A percentile compares a stretch with the other conserved stretches of the same genome.
Conservation (phyloP, 1,140 invertebrate species). For the Stenopsyche tienmushanensis region DNA sequence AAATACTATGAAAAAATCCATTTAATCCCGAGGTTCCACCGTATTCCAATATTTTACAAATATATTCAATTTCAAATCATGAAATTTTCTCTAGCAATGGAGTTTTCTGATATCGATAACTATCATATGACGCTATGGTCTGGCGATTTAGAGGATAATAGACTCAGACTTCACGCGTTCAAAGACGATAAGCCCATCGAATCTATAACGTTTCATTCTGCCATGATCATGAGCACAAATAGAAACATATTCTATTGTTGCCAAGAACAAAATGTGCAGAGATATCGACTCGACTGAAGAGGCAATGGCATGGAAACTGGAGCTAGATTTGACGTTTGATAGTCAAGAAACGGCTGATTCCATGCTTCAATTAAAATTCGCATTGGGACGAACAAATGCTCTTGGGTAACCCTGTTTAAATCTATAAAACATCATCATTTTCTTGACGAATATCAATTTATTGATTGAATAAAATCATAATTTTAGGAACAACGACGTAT, state of each 20-base stretch:
- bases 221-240: conserved; percentile 52
- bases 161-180: conserved; percentile 66
- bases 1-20: too few relatives aligned
- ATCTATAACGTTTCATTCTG: conserved; percentile 71
- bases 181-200: conserved; percentile 59
- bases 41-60: neutral
- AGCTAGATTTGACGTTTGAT: conserved; percentile 61
- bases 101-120: conserved; percentile 70
- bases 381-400: conserved; percentile 78
- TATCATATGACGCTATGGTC: conserved; percentile 78
- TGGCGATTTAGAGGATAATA: conserved; percentile 72
- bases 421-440: neutral
- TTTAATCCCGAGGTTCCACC: too few relatives aligned
- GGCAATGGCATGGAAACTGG: conserved; percentile 61
- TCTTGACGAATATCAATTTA: neutral
- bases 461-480: neutral
- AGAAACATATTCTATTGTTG: conserved; percentile 50
- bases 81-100: conserved; percentile 59
- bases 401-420: conserved; percentile 57
- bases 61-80: conserved; percentile 6
- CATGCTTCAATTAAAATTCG: conserved; percentile 80
- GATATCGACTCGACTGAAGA: conserved; percentile 55
- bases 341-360: conserved; percentile 71
- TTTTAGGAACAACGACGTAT: conserved; percentile 72
- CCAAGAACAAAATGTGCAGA: conserved; percentile 59